Conservation (phyloP, 2,797 vertebrate species). For the Squalus acanthias region DNA sequence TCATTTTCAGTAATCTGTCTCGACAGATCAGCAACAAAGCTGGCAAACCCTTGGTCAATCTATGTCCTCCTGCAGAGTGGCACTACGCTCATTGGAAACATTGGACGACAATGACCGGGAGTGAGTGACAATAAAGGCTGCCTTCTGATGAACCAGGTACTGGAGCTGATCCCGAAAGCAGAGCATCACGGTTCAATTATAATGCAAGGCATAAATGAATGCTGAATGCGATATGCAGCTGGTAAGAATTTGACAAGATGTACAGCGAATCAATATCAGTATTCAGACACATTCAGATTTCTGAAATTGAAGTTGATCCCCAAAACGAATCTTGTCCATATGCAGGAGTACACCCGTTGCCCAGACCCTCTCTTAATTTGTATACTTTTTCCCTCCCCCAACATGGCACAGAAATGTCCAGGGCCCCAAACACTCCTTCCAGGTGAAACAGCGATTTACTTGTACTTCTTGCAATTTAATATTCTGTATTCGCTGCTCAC, state of each 20-base stretch:
- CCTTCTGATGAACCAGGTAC: not conserved
- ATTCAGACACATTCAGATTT: too few species aligned
- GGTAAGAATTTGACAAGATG: not conserved
- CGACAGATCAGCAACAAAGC: not conserved
- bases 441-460: too few species aligned
- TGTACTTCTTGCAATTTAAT: too few species aligned
- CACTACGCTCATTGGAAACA: not conserved
- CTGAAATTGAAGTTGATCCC: too few species aligned
- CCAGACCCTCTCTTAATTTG: not conserved
- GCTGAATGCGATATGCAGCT: not conserved
- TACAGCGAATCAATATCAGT: not conserved
- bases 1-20: not conserved
- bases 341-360: not conserved
- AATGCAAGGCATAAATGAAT: not conserved
- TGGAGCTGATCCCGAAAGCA: not conserved
- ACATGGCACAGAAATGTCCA: too few species aligned
- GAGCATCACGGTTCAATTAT: not conserved
- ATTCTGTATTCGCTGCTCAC: too few species aligned
- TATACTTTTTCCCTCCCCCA: too few species aligned
- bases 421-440: too few species aligned
- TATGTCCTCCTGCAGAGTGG: not conserved
- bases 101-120: not conserved
- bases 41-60: not conserved
- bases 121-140: not conserved
- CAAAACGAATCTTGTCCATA: too few species aligned